Evolutionary conservation across 23 tunicate genomes (phyloP).

Genomic region (Oikopleura dioica): DNA sequence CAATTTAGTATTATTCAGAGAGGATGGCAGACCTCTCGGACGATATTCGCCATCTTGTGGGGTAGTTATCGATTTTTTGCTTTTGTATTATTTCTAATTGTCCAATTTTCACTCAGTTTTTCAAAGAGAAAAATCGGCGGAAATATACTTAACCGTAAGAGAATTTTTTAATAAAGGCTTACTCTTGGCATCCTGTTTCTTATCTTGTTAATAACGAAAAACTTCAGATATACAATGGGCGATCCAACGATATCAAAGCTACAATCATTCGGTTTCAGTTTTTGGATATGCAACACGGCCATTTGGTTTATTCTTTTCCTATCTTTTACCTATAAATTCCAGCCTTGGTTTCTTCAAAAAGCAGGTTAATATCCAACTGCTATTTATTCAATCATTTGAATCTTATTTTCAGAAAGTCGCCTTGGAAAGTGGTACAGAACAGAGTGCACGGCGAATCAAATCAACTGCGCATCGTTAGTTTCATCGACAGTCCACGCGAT

Average conservation of each 20-base stretch:
- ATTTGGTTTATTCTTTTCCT: background rate
- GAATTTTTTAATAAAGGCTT: no score
- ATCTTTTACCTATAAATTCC: background rate
- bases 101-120: no score
- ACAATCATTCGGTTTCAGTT: background rate
- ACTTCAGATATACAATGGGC: no score
- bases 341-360: background rate
- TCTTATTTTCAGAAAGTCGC: background rate
- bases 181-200: no score
- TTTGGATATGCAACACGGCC: background rate
- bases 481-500: conserved; percentile 6
- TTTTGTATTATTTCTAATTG: no score
- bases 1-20: no score
- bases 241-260: background rate
- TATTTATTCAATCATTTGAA: background rate
- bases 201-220: no score
- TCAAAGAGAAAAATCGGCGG: no score
- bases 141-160: no score
- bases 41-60: no score
- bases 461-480: background rate
- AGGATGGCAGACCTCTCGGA: no score
- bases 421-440: background rate
- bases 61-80: no score
- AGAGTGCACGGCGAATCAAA: background rate
- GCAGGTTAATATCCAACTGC: background rate